Evolutionary conservation across 2,888 invertebrate species (phyloP).

Genomic region (Latrodectus hesperus): DNA sequence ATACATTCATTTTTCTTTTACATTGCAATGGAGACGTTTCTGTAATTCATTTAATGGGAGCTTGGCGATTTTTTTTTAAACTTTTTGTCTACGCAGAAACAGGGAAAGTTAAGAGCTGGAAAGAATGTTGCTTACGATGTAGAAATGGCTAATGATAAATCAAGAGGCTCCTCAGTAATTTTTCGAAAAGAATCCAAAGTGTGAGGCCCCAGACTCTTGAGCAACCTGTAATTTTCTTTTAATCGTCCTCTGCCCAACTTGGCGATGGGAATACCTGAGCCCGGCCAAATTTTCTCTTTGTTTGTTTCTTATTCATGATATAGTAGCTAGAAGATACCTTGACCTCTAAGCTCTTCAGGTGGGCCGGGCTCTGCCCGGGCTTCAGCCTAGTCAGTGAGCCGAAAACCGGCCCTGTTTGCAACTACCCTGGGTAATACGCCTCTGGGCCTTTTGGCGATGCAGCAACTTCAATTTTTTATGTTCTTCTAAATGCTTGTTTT

Average conservation of each 20-base stretch:
- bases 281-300: constrained; percentile 13
- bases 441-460: constrained; percentile 17
- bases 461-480: background rate
- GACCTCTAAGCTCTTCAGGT: constrained; percentile 56
- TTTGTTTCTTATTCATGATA: constrained; percentile 41
- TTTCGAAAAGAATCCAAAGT: background rate
- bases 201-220: constrained; percentile 16
- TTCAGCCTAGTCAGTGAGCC: constrained; percentile 25
- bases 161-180: background rate
- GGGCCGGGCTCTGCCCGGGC: constrained; percentile 64
- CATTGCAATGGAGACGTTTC: no score
- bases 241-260: constrained; percentile 10
- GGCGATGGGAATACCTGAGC: constrained; percentile 40
- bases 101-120: no score
- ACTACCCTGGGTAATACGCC: constrained; percentile 59
- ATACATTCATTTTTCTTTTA: no score
- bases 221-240: constrained; percentile 38
- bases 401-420: constrained; percentile 45
- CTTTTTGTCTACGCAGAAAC: no score
- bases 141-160: background rate
- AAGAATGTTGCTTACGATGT: no score
- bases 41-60: no score
- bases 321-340: constrained; percentile 60
- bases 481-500: background rate
- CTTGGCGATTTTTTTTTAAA: no score